phyloP scores from a whole-genome alignment of 1,140 invertebrate species.

The Rhyzopertha dominica region DNA sequence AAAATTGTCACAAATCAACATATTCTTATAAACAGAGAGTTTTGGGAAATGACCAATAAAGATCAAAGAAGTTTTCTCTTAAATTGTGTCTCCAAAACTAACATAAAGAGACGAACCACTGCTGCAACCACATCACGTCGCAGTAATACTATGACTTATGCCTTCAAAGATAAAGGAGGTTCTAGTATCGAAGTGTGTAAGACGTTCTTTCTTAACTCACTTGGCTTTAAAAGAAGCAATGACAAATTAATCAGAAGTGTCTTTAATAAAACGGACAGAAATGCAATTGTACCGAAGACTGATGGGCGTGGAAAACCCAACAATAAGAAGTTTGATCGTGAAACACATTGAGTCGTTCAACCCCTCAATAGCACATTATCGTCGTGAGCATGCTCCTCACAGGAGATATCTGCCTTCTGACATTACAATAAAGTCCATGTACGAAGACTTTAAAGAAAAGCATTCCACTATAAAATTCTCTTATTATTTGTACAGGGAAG shows the following conservation, averaged over 20 bases:
- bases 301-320: slow-evolving; percentile 13
- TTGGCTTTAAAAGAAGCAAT: slow-evolving; percentile 11
- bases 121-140: too few relatives aligned
- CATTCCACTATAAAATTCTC: slow-evolving; percentile 21
- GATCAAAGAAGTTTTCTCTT: too few relatives aligned
- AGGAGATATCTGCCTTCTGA: slow-evolving; percentile 34
- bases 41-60: too few relatives aligned
- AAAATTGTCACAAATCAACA: too few relatives aligned
- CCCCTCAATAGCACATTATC: slow-evolving; percentile 34
- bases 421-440: slow-evolving; percentile 31
- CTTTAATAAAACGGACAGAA: neutral
- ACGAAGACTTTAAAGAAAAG: slow-evolving; percentile 30
- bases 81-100: too few relatives aligned
- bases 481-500: slow-evolving; percentile 18
- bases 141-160: too few relatives aligned
- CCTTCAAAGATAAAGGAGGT: too few relatives aligned
- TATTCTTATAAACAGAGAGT: too few relatives aligned
- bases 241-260: slow-evolving; percentile 3
- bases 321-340: slow-evolving; percentile 9
- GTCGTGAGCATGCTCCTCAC: slow-evolving; percentile 35
- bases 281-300: neutral
- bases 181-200: slow-evolving; percentile 15
- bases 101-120: too few relatives aligned
- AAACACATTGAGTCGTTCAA: slow-evolving; percentile 31
- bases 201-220: slow-evolving; percentile 7